phyloP scores from a whole-genome alignment of 2,888 invertebrate genomes.

The Zhuqinia jingwanae region DNA sequence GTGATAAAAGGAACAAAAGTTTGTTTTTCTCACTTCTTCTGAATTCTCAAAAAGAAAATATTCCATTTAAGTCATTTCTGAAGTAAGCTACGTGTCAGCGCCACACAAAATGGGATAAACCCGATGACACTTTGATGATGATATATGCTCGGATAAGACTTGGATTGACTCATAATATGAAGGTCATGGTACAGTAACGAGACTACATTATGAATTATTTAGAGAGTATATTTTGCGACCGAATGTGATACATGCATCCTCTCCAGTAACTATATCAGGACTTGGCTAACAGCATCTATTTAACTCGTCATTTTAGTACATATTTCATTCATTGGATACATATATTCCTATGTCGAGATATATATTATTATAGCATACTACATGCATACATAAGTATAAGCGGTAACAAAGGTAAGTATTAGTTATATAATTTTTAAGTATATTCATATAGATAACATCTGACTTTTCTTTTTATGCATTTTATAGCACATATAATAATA shows the following conservation, averaged over 20 bases:
- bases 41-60: too few relatives aligned
- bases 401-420: not conserved
- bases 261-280: constrained; percentile 64
- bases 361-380: not conserved
- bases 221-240: constrained; percentile 47
- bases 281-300: constrained; percentile 38
- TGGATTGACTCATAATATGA: too few relatives aligned
- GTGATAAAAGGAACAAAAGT: not conserved
- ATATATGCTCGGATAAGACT: too few relatives aligned
- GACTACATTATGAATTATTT: constrained; percentile 16
- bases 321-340: not conserved
- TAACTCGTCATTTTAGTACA: not conserved
- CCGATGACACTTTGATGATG: too few relatives aligned
- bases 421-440: too few relatives aligned
- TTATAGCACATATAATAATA: not conserved
- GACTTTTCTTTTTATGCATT: not conserved
- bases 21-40: not conserved
- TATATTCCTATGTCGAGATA: not conserved
- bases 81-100: not conserved
- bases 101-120: too few relatives aligned
- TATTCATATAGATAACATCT: too few relatives aligned
- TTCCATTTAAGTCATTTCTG: not conserved
- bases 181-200: not conserved
- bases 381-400: not conserved
- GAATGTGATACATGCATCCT: constrained; percentile 66